Evolutionary conservation across 1,140 invertebrate genomes (phyloP), one percentile per base, ranked within the genome.

Genomic region (Achroia grisella): DNA sequence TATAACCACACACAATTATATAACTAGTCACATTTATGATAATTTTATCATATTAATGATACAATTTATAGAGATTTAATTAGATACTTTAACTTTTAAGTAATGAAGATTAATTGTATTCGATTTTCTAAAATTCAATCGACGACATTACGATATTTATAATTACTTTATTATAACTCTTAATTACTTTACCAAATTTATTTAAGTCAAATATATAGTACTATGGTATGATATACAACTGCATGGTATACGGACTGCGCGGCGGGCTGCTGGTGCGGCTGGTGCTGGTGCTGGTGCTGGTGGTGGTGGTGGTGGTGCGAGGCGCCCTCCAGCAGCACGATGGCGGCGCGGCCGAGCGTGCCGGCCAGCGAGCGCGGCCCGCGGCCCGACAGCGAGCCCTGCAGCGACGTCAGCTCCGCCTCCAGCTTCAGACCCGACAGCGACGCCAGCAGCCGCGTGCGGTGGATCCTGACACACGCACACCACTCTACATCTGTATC

Each of bases 351-450:
- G 1, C 96, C 96, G 31, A 98, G 90, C 76, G 97, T 96, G 1
- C 96, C 96, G 8, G 93, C 95, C 3, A 97, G 87, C 8, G 95
- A 96, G 6, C 95, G 88, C 61, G 95, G 93, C 64, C 95, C 94
- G 12, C 94, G 91, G 60, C 93, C 93, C 0, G 91, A 92, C 40
- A 93, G 76, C 55, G 91, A 92, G 0, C 92, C 91, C 64, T 97
- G 94, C 10, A 97, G 88, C 66, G 92, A 94, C 10, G 92, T 93
- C 34, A 97, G 93, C 78, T 97, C 94, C 8, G 95, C 95, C 42
- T 97, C 95, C 17, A 98, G 86, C 78, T 98, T 98, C 10, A 98
- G 86, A 0, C 97, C 97, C 67, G 96, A 97, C 1, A 99, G 81
- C 2, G 96, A 96, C 0, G 97, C 97, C 47, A 97, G 83, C 4